A percentile compares a stretch with the other conserved stretches of the same genome.
Evolutionary conservation across 2,113 vertebrate genomes (phyloP).

Genomic region (Ailuropoda melanoleuca): DNA sequence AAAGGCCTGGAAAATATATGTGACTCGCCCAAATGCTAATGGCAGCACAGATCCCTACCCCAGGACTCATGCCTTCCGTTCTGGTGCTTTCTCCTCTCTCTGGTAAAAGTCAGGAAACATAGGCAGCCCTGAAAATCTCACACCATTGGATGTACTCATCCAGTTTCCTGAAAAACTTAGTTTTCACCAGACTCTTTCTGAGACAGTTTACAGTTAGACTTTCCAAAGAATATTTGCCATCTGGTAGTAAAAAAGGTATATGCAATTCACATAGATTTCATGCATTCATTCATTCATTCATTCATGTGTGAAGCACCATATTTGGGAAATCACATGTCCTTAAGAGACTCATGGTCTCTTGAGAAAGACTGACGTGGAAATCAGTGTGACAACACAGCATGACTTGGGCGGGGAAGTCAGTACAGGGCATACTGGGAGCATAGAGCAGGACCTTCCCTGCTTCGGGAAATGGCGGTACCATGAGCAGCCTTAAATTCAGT

Average conservation of each 20-base stretch:
- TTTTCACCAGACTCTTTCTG: not conserved
- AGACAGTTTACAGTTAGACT: not conserved
- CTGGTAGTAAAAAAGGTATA: not conserved
- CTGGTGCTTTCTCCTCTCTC: not conserved
- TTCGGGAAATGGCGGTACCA: not conserved
- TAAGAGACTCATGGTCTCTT: not conserved
- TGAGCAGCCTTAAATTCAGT: not conserved
- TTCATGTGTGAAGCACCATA: not conserved
- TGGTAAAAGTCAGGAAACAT: not conserved
- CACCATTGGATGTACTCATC: not conserved
- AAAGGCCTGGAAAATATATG: not conserved
- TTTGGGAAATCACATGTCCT: not conserved
- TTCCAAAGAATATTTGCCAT: slow-evolving; percentile 38
- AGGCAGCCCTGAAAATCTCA: not conserved
- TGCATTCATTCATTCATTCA: not conserved
- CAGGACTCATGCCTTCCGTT: not conserved
- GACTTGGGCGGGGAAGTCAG: not conserved
- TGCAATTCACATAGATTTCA: not conserved
- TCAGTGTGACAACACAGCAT: not conserved
- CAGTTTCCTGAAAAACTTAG: not conserved
- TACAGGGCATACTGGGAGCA: not conserved
- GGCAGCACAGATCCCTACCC: not conserved
- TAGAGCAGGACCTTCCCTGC: not conserved
- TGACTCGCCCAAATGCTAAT: not conserved
- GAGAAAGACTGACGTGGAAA: not conserved